Base-by-base conservation (phyloP, 2,113 vertebrate genomes). In the Ovibos moschatus region DNA sequence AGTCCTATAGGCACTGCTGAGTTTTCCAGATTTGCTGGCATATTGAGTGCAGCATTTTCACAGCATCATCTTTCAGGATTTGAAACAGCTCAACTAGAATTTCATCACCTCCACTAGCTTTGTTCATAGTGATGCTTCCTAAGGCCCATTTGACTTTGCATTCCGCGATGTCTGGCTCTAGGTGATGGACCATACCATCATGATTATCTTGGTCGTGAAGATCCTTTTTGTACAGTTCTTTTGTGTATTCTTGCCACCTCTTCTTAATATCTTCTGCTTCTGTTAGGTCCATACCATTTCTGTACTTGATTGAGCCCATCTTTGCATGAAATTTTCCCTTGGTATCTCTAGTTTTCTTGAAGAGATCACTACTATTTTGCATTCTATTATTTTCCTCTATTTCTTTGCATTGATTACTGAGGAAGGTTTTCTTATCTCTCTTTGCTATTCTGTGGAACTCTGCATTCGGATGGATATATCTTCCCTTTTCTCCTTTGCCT, bases 111-210 rank as follows among this genome's bases (percentile, higher is more conserved):
- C 64, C 64, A 67, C 33, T 36, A 67, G 64, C 64, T 67, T 67
- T 67, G 17, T 10, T 36, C 60, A 30, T 15, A 62, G 33, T 67
- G 64, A n/a, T n/a, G 64, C 33, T 67, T 67, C 16, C 16, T 67
- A 67, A 67, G 33, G 62, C 33, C 62, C 33, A n/a, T 5, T n/a
- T 67, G 33, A 67, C 2, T 67, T 67, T 0, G 0, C 33, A n/a
- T n/a, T 67, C 62, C 62, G 19, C 2, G 16, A 67, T 67, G 62
- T 67, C 62, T 67, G 33, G 62, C 62, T 9, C 62, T 67, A 19
- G 33, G 62, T 67, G 62, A 67, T 16, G 19, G 16, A 67, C 9
- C 8, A 67, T 0, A 67, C 16, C 7, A 67, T n/a, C 4, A 0
- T 67, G 62, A n/a, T 67, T 67, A n/a, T n/a, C 33, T 67, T 33